phyloP scores from a whole-genome alignment of 2,888 invertebrate species.

The Meiosimyza platycephala region DNA sequence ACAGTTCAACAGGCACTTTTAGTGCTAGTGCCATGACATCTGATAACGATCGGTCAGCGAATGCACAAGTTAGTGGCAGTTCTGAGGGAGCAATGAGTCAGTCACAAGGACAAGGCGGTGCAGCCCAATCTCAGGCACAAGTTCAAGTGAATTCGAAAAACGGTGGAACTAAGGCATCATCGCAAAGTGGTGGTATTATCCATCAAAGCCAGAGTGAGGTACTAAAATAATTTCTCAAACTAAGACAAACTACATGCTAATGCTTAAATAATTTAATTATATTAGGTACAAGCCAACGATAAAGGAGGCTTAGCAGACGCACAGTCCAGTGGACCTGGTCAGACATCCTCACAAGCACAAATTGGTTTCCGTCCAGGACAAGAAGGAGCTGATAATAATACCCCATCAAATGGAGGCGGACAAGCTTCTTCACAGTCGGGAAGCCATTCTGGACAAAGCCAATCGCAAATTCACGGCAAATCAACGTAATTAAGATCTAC shows the following conservation, averaged over 20 bases:
- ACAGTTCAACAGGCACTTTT: constrained; percentile 82
- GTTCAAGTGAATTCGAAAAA: constrained; percentile 81
- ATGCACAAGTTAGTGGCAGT: constrained; percentile 73
- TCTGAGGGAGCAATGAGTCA: constrained; percentile 80
- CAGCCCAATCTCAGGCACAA: constrained; percentile 81
- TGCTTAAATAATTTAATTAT: no score
- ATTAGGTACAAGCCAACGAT: constrained; percentile 81
- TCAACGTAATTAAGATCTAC: constrained; percentile 67
- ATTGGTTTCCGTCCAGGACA: constrained; percentile 84
- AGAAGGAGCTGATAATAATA: constrained; percentile 66
- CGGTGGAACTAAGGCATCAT: constrained; percentile 80
- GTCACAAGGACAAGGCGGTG: constrained; percentile 80
- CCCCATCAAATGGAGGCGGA: constrained; percentile 78
- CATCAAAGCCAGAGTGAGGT: constrained; percentile 74
- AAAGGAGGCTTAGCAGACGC: constrained; percentile 89
- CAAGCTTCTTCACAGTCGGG: constrained; percentile 84
- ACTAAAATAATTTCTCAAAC: neutral
- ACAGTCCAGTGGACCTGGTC: constrained; percentile 85
- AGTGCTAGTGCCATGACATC: constrained; percentile 85
- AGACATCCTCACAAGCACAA: constrained; percentile 89
- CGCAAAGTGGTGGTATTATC: constrained; percentile 79
- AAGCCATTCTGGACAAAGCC: constrained; percentile 80
- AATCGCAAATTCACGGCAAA: constrained; percentile 84
- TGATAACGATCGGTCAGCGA: constrained; percentile 79
- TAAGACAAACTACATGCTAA: neutral